Percentiles rank a stretch among this genome's conserved stretches.
Conservation (phyloP, 2,797 vertebrate species). For the Centropyge bicolor region DNA sequence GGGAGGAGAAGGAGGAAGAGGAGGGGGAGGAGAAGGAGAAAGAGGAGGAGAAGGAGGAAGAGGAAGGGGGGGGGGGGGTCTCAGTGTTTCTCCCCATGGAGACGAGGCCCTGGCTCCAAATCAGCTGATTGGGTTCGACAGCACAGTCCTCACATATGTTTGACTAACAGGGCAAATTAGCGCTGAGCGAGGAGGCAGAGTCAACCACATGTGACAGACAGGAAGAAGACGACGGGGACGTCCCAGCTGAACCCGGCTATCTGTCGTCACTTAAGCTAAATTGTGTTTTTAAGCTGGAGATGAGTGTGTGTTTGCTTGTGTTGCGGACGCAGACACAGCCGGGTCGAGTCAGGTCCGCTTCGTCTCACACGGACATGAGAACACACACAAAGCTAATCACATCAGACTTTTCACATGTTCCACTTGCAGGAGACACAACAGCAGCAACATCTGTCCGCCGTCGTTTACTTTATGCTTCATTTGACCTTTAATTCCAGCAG, state of each 20-base stretch:
- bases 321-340: constrained; percentile 13
- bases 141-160: constrained; percentile 66
- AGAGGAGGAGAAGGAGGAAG: background rate
- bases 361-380: constrained; percentile 21
- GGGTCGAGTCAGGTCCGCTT: constrained; percentile 49
- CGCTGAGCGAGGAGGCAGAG: constrained; percentile 25
- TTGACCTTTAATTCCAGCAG: constrained; percentile 60
- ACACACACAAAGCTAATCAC: background rate
- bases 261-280: constrained; percentile 44
- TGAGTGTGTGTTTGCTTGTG: constrained; percentile 36
- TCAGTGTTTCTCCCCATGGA: constrained; percentile 39
- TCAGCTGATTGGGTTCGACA: constrained; percentile 66
- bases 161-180: constrained; percentile 65
- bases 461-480: constrained; percentile 18
- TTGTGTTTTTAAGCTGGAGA: constrained; percentile 46
- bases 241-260: constrained; percentile 4
- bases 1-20: background rate
- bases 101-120: constrained; percentile 46
- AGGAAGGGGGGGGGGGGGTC: background rate
- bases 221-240: background rate
- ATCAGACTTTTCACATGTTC: constrained; percentile 37
- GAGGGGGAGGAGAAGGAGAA: background rate
- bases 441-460: constrained; percentile 59
- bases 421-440: constrained; percentile 8
- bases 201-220: constrained; percentile 42